Conservation (phyloP, 2,113 vertebrate genomes). For the Cryptoleucopteryx plumbea region DNA sequence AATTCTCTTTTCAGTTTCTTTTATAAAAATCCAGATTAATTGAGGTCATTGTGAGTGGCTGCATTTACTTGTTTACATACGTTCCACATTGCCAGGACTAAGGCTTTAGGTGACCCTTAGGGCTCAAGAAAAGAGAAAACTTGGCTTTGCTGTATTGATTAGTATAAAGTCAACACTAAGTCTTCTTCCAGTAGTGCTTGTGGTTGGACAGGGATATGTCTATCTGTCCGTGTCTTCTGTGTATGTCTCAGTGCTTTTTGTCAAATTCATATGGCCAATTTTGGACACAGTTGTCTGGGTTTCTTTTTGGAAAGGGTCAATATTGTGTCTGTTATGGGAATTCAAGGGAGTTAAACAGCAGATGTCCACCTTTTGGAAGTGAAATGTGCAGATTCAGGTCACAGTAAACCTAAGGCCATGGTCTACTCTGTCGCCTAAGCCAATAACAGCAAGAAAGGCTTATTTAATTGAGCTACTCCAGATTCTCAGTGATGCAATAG, state of each 20-base stretch:
- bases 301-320: neutral
- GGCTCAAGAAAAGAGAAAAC: neutral
- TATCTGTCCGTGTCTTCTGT: neutral
- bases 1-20: neutral
- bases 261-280: neutral
- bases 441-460: neutral
- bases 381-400: neutral
- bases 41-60: neutral
- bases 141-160: neutral
- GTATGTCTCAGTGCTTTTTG: neutral
- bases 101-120: neutral
- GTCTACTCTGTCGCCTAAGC: neutral
- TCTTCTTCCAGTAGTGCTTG: neutral
- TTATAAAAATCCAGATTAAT: neutral
- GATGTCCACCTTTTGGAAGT: neutral
- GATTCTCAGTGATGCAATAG: neutral
- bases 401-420: neutral
- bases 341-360: neutral
- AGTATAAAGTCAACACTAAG: neutral
- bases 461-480: neutral
- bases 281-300: neutral
- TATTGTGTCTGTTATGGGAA: neutral
- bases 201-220: neutral
- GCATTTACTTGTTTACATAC: neutral
- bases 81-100: neutral